phyloP scores from a whole-genome alignment of 2,113 vertebrate genomes.

The Macquaria ambigua region DNA sequence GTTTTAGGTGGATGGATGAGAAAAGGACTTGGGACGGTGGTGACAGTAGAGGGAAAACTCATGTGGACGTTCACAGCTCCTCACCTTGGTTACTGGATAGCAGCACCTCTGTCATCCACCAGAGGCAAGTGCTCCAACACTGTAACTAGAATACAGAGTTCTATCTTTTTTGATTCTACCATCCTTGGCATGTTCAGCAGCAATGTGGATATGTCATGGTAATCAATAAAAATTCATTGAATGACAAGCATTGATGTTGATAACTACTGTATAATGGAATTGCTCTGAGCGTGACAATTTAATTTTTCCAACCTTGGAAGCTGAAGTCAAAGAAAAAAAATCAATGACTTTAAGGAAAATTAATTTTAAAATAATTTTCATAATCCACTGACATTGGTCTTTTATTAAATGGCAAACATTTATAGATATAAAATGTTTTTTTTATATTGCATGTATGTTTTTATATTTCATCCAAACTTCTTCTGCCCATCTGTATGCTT shows the following conservation, averaged over 20 bases:
- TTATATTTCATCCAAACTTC: background rate
- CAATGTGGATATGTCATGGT: background rate
- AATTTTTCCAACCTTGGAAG: background rate
- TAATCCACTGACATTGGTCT: background rate
- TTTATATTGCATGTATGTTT: background rate
- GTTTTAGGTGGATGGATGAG: conserved; percentile 89
- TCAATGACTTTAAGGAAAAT: no score
- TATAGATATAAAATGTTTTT: background rate
- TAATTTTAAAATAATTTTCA: background rate
- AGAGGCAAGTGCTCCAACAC: conserved; percentile 80
- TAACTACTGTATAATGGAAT: background rate
- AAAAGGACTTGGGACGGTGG: conserved; percentile 86
- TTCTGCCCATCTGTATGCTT: background rate
- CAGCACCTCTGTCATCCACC: conserved; percentile 85
- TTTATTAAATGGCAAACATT: background rate
- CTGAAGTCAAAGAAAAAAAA: no score
- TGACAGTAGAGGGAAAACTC: conserved; percentile 80
- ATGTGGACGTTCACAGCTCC: conserved; percentile 89
- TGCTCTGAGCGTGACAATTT: background rate
- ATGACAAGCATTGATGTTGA: background rate
- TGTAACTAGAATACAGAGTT: background rate
- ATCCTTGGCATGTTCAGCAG: background rate
- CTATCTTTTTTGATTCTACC: background rate
- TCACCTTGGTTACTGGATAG: conserved; percentile 92
- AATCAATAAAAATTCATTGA: background rate